phyloP scores from a whole-genome alignment of 2,888 invertebrate species.

The Diloba caeruleocephala region DNA sequence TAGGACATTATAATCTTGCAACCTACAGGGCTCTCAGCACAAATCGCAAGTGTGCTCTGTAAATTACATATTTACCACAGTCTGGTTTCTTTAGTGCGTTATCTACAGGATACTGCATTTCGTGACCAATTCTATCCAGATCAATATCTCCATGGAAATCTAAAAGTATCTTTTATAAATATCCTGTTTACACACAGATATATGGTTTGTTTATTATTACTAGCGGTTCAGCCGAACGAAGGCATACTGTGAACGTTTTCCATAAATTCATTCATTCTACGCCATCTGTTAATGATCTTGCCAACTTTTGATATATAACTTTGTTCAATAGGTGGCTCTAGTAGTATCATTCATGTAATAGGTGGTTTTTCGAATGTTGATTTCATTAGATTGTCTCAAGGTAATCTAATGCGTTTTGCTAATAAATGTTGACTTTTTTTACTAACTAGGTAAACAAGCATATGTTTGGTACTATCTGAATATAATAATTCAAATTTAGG shows the following conservation, averaged over 20 bases:
- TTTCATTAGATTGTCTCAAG: neutral
- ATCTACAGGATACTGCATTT: constrained; percentile 2
- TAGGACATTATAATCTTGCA: no score
- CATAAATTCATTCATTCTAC: neutral
- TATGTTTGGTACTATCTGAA: no score
- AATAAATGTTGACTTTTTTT: neutral
- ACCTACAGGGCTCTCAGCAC: no score
- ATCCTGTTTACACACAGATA: constrained; percentile 37
- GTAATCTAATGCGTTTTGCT: neutral
- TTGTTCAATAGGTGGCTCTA: constrained; percentile 50
- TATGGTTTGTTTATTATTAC: constrained; percentile 29
- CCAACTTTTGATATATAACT: neutral
- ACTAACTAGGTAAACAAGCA: neutral
- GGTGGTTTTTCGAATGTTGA: constrained; percentile 6
- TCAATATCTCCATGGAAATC: constrained; percentile 25
- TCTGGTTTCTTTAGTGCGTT: no score
- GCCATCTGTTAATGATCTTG: constrained; percentile 24
- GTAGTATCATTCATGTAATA: constrained; percentile 13
- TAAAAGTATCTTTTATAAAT: constrained; percentile 34
- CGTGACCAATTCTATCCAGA: constrained; percentile 18
- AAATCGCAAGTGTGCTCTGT: no score
- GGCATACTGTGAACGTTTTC: neutral
- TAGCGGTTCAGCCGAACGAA: constrained; percentile 21
- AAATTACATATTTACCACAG: no score
- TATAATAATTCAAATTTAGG: no score